Conservation (phyloP, 2,113 vertebrate species). For the Calyptomena viridis region DNA sequence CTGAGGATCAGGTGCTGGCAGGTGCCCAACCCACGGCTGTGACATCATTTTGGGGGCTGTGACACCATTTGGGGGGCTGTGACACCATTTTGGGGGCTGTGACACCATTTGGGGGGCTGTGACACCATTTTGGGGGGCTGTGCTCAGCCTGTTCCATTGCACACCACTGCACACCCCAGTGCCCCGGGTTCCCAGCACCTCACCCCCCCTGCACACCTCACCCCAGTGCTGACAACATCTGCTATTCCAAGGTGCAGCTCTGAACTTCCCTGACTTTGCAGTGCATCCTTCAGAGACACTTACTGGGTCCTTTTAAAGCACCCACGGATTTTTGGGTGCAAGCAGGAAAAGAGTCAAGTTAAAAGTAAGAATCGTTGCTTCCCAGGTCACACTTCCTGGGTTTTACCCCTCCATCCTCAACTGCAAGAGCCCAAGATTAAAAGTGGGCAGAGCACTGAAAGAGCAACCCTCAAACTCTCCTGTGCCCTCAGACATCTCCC, state of each 20-base stretch:
- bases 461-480: neutral
- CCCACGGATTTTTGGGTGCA: rapidly evolving
- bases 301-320: neutral
- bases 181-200: neutral
- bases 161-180: rapidly evolving
- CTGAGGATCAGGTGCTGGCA: rapidly evolving
- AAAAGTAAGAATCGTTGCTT: neutral
- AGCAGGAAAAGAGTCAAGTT: neutral
- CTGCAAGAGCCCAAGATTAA: neutral
- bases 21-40: rapidly evolving
- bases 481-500: neutral
- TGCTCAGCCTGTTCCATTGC: neutral
- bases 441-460: neutral
- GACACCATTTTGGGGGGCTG: neutral
- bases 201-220: neutral
- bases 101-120: neutral
- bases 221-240: neutral
- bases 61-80: neutral
- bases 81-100: neutral
- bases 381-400: neutral
- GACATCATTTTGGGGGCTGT: neutral
- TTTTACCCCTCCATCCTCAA: neutral
- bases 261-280: neutral
- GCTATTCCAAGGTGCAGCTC: neutral
- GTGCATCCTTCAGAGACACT: neutral